Evolutionary conservation across 2,888 invertebrate species (phyloP).

Genomic region (Corythucha ciliata): DNA sequence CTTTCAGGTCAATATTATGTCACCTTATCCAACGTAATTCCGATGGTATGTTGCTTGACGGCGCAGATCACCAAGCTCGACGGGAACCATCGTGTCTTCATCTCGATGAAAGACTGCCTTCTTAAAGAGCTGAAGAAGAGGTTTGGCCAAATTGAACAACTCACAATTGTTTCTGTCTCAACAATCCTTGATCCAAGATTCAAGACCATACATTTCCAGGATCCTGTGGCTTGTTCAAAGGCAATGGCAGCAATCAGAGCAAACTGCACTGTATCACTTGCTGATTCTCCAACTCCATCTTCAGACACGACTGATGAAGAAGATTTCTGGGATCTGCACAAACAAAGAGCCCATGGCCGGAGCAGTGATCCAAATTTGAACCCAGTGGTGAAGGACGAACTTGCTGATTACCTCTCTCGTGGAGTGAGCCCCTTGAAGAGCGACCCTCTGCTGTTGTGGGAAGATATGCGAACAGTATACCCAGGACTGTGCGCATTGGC

Average conservation of each 20-base stretch:
- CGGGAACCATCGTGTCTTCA: background rate
- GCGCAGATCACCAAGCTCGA: background rate
- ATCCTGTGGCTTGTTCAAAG: slow-evolving; percentile 1
- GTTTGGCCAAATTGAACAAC: slow-evolving; percentile 5
- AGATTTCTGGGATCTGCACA: too few relatives aligned
- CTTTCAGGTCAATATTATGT: slow-evolving; percentile 1
- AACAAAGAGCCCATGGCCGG: too few relatives aligned
- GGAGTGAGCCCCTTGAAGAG: too few relatives aligned
- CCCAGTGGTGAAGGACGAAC: too few relatives aligned
- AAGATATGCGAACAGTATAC: background rate
- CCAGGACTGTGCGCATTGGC: slow-evolving; percentile 20
- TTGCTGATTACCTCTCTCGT: too few relatives aligned
- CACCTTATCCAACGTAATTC: too few relatives aligned
- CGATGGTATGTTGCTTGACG: background rate
- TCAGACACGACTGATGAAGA: too few relatives aligned
- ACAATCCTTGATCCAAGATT: background rate
- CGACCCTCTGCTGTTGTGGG: background rate
- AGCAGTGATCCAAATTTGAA: too few relatives aligned
- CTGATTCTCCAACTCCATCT: too few relatives aligned
- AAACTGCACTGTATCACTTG: too few relatives aligned
- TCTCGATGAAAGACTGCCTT: background rate
- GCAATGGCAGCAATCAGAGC: background rate
- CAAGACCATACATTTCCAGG: background rate
- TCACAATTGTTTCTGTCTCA: background rate
- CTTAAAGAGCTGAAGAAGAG: background rate